Evolutionary conservation across 2,797 vertebrate species (phyloP), one percentile per base, ranked within the genome.

Genomic region (Poeciliopsis paucimaculata): DNA sequence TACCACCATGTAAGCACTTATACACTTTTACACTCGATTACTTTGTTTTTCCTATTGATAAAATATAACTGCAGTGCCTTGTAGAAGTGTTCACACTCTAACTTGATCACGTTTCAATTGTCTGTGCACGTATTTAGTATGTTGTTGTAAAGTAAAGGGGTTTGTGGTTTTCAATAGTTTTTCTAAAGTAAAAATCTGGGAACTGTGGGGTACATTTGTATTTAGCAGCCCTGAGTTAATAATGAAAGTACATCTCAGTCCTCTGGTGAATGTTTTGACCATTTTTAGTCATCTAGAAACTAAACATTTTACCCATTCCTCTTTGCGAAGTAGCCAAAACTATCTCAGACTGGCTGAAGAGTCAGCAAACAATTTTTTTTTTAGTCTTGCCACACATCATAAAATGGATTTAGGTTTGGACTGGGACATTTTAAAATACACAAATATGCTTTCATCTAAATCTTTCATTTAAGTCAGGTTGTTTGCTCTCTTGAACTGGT

Each of bases 1-100:
- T 87, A 97, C 97, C 53, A 97, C 96, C 79, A 93, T 94, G 98
- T 99, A 91, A 95, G 96, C 39, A 55, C 71, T 3, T 9, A 15
- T 18, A 57, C 57, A 45, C 43, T 10, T n/a, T 15, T 10, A 53
- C 1, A 31, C 70, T 72, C 8, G 12, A 43, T 1, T 55, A 15
- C 3, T 39, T 36, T 66, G 53, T n/a, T n/a, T 57, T 57, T 73
- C 11, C 26, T 1, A 57, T 77, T 34, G 34, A 26, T 2, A 13
- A 39, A 39, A 23, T 41, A 20, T 68, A 13, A 12, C 10, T 55
- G 36, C 62, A 66, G 3, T 11, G 34, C 18, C 16, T 39, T 39
- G 28, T 4, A 39, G 62, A 34, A 64, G 7, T 9, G 34, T 64
- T 64, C 20, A 41, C 39, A 23, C 64, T 68, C 64, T 66, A 41